Conservation (phyloP, 2,797 vertebrate species). For the Hyperoplus immaculatus region DNA sequence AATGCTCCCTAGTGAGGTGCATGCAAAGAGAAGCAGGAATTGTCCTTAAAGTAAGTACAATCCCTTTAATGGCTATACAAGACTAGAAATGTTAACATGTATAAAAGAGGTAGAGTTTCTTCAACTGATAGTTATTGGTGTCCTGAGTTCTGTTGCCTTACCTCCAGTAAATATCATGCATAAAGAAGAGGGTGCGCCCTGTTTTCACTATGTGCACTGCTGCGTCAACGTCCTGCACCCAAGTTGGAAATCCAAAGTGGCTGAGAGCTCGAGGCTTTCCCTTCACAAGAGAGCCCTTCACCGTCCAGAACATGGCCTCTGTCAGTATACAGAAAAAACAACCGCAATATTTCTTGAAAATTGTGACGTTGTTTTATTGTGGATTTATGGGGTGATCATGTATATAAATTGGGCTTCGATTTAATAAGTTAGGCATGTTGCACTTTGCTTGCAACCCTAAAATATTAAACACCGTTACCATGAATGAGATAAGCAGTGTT, state of each 20-base stretch:
- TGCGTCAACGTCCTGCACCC: conserved; percentile 84
- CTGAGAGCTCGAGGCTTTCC: conserved; percentile 78
- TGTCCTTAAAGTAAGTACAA: not conserved
- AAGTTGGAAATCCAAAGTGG: conserved; percentile 82
- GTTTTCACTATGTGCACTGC: conserved; percentile 83
- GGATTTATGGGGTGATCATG: not conserved
- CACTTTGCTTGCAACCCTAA: not conserved
- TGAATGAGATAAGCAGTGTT: conserved; percentile 85
- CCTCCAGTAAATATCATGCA: conserved; percentile 87
- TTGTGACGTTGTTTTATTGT: not conserved
- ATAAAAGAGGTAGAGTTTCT: not conserved
- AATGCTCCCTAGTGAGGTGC: not conserved
- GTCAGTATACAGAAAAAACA: not conserved
- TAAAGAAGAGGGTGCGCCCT: conserved; percentile 85
- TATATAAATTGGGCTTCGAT: not conserved
- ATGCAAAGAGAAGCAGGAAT: not conserved
- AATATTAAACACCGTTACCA: conserved; percentile 64
- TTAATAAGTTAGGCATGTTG: not conserved
- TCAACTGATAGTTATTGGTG: not conserved
- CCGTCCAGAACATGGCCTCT: conserved; percentile 85
- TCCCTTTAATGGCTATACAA: not conserved
- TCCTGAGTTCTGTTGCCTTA: conserved; percentile 46
- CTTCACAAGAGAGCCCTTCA: conserved; percentile 80
- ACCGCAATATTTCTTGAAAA: not conserved
- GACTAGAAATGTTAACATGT: too few relatives aligned